A percentile compares a stretch with the other conserved stretches of the same genome.
phyloP scores from a whole-genome alignment of 1,140 invertebrate species.

The Anoplophora glabripennis region DNA sequence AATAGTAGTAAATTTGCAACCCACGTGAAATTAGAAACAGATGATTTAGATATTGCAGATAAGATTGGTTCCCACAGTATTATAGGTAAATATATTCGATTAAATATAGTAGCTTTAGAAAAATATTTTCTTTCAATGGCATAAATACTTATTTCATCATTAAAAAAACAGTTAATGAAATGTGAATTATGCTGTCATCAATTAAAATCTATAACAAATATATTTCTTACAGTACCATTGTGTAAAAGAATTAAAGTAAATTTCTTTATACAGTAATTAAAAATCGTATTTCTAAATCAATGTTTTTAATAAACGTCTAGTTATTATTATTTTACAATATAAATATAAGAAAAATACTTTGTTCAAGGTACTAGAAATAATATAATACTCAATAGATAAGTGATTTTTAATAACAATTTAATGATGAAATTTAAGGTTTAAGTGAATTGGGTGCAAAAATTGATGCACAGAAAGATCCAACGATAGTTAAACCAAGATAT shows the following conservation, averaged over 20 bases:
- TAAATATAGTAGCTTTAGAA: not conserved
- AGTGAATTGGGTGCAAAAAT: slow-evolving; percentile 30
- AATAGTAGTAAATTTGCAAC: slow-evolving; percentile 20
- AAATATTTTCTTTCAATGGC: not conserved
- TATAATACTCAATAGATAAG: not conserved
- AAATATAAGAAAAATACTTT: not conserved
- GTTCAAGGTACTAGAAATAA: too few relatives aligned
- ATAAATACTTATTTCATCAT: not conserved
- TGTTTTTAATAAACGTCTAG: too few relatives aligned
- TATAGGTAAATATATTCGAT: slow-evolving; percentile 35
- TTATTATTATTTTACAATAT: too few relatives aligned
- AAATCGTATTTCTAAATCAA: too few relatives aligned
- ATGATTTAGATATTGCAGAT: slow-evolving; percentile 30
- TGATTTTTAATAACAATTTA: not conserved
- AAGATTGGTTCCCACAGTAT: slow-evolving; percentile 43
- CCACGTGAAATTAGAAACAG: slow-evolving; percentile 30
- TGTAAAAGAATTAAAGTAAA: too few relatives aligned
- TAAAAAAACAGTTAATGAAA: not conserved
- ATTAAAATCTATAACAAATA: too few relatives aligned
- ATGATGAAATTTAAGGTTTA: slow-evolving; percentile 39
- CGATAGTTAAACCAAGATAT: slow-evolving; percentile 26
- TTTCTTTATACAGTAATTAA: too few relatives aligned
- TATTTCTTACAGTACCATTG: too few relatives aligned
- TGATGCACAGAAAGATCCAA: slow-evolving; percentile 26
- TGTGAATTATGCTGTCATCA: too few relatives aligned